phyloP scores from a whole-genome alignment of 2,888 invertebrate genomes.

The Andrena marginata region DNA sequence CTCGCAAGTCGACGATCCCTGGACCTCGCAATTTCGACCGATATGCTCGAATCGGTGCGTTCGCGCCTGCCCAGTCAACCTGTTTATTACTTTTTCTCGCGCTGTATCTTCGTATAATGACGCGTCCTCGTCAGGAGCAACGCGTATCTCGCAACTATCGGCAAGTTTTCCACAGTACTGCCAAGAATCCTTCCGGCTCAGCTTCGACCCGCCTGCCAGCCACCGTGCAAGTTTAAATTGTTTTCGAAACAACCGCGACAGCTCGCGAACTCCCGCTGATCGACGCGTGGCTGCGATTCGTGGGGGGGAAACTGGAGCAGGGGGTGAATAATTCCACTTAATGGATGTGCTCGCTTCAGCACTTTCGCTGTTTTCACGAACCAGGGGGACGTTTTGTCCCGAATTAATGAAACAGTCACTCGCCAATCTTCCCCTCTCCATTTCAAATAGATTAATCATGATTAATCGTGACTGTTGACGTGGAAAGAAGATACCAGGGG shows the following conservation, averaged over 20 bases:
- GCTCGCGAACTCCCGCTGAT: constrained; percentile 15
- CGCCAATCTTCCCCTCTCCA: too few relatives aligned
- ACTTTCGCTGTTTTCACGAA: background rate
- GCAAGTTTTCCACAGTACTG: constrained; percentile 7
- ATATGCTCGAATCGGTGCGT: constrained; percentile 4
- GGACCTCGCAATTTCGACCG: background rate
- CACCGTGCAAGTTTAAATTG: constrained; percentile 69
- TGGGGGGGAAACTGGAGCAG: background rate
- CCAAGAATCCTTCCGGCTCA: constrained; percentile 17
- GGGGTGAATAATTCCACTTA: background rate
- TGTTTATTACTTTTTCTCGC: constrained; percentile 2
- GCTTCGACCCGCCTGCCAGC: constrained; percentile 18
- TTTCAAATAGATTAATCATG: too few relatives aligned
- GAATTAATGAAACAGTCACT: background rate
- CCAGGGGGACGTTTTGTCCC: background rate
- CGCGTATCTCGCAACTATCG: constrained; percentile 5
- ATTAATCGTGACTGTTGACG: background rate
- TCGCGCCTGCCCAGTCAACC: constrained; percentile 6
- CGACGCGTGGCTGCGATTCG: constrained; percentile 5
- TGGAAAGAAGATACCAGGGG: background rate
- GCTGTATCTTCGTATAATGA: background rate
- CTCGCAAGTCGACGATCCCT: background rate
- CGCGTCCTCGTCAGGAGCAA: background rate
- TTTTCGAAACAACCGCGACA: constrained; percentile 61
- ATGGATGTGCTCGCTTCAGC: background rate